phyloP scores from a whole-genome alignment of 2,113 vertebrate genomes.

The Chinchilla lanigera region DNA sequence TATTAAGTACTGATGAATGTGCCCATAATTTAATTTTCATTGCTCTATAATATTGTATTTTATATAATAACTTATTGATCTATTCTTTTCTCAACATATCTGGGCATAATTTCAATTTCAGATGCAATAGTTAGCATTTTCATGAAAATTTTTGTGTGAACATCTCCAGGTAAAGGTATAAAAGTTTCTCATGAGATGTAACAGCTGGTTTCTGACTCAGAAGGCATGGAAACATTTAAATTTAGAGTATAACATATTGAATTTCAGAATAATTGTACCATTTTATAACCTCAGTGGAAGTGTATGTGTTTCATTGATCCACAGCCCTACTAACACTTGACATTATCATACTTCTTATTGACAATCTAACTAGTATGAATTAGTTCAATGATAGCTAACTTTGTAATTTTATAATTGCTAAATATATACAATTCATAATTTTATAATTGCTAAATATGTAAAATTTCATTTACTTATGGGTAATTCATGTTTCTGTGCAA shows the following conservation, averaged over 20 bases:
- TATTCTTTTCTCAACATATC: background rate
- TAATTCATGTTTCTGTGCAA: background rate
- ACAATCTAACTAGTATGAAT: background rate
- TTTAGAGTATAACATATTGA: background rate
- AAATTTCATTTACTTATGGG: background rate
- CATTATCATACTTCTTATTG: background rate
- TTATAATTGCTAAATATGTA: background rate
- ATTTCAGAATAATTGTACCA: background rate
- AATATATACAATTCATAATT: background rate
- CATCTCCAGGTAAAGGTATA: background rate
- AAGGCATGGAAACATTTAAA: background rate
- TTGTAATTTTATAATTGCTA: background rate
- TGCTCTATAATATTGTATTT: background rate
- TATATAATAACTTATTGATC: background rate
- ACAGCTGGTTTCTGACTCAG: background rate
- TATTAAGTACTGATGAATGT: background rate
- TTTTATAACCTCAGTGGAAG: background rate
- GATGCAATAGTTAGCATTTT: background rate
- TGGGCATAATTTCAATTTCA: background rate
- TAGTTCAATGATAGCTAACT: background rate
- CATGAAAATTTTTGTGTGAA: background rate
- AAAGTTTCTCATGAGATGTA: background rate
- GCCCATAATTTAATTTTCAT: background rate
- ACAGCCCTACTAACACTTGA: background rate
- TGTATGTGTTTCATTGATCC: background rate